Percentiles rank a stretch among this genome's conserved stretches.
These are phyloP conservation scores for Amaurobius ferox DNA, from an alignment of 2,888 invertebrate species.

Conservation along the genomic window DNA sequence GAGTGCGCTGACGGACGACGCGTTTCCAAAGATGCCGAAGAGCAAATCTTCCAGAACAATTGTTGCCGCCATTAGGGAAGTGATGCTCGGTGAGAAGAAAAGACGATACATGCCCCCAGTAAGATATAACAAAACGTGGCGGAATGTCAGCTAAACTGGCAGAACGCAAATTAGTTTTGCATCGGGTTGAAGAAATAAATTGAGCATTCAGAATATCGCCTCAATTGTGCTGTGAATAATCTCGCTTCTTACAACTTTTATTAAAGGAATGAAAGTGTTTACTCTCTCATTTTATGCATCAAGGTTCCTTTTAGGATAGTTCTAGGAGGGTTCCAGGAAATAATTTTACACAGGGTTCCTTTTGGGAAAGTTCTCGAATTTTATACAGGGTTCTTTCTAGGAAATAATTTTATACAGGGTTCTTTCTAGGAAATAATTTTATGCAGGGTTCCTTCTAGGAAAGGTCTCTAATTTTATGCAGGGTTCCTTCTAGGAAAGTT, in stretches of 20 bases:
- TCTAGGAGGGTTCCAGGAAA: no score
- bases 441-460: no score
- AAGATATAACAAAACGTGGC: neutral
- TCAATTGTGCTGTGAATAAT: neutral
- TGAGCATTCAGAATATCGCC: neutral
- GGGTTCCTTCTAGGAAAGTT: no score
- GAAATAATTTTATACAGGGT: no score
- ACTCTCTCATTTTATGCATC: no score
- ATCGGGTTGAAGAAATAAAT: neutral
- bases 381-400: no score
- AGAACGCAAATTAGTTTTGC: neutral
- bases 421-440: no score
- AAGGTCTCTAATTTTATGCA: no score
- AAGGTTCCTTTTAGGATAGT: no score
- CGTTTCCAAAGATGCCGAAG: neutral
- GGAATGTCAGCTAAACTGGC: neutral
- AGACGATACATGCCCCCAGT: neutral
- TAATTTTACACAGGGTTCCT: no score
- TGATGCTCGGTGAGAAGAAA: neutral
- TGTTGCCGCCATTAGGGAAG: neutral
- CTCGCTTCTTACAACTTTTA: neutral
- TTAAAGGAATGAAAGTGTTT: no score
- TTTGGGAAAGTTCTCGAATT: no score
- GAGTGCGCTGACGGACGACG: neutral
- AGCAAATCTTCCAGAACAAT: constrained; percentile 7